Percentiles rank a stretch among this genome's conserved stretches.
These are phyloP conservation scores for Harpagifer antarcticus DNA, from an alignment of 2,797 vertebrate species.

Conservation along the genomic window DNA sequence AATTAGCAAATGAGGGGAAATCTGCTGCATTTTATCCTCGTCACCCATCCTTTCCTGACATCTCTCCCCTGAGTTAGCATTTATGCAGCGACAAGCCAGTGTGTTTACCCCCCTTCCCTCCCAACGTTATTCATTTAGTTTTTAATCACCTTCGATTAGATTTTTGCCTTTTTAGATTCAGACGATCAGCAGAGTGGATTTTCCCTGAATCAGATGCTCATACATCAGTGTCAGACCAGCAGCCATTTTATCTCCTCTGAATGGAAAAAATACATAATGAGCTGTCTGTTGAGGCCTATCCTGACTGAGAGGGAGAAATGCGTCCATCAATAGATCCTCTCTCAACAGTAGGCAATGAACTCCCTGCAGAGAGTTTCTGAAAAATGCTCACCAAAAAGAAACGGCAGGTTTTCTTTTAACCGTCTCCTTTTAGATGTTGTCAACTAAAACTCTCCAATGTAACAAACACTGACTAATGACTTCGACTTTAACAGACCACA, in stretches of 20 bases:
- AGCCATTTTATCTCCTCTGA: constrained; percentile 66
- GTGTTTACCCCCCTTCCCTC: background rate
- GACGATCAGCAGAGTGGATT: constrained; percentile 62
- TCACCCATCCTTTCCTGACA: constrained; percentile 49
- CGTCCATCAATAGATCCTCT: constrained; percentile 52
- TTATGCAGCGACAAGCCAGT: constrained; percentile 17
- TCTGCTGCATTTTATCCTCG: constrained; percentile 53
- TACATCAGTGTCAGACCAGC: constrained; percentile 76
- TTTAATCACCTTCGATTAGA: constrained; percentile 70
- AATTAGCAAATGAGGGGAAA: constrained; percentile 85
- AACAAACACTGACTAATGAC: background rate
- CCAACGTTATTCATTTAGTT: constrained; percentile 10
- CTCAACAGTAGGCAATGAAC: constrained; percentile 7
- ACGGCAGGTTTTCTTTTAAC: background rate
- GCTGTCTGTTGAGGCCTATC: constrained; percentile 54
- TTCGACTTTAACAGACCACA: background rate
- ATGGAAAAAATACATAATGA: constrained; percentile 74
- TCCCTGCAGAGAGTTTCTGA: constrained; percentile 28
- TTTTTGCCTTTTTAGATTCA: constrained; percentile 61
- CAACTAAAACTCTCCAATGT: background rate
- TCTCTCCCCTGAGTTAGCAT: constrained; percentile 45
- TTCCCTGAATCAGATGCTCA: constrained; percentile 56
- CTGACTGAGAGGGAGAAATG: constrained; percentile 36
- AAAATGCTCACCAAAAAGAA: constrained; percentile 15
- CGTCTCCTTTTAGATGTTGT: background rate